Base-by-base conservation (phyloP, 2,888 invertebrate species). In the Mimumesa dahlbomi region DNA sequence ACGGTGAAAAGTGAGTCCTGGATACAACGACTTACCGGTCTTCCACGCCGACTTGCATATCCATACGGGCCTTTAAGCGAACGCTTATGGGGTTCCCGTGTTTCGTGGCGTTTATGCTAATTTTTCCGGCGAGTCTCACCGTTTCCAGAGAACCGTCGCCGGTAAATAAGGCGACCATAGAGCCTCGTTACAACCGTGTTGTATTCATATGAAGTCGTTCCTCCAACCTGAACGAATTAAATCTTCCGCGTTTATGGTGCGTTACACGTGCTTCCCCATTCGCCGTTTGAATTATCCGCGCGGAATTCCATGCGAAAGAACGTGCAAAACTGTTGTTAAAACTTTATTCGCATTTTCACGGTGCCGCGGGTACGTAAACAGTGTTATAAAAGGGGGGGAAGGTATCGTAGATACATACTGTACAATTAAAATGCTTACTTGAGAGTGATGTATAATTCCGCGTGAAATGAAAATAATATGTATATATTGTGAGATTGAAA, bases 31-130 rank as follows among this genome's bases (percentile, higher is more conserved):
- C n/a, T n/a, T 49, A 34, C 56, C 45, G 13, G n/a, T 18, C 36
- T 42, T 65, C 29, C 59, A n/a, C 50, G 46, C 16, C 40, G 21
- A 19, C 19, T 21, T 16, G 48, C 22, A 34, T 14, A 31, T 16
- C 25, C 49, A 29, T 65, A 48, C 43, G 52, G 16, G 11, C 18
- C 40, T 36, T 21, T 29, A 31, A 34, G 61, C 36, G n/a, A n/a
- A n/a, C n/a, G n/a, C n/a, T n/a, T n/a, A n/a, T n/a, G n/a, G n/a
- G n/a, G n/a, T n/a, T 59, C 48, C 63, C 40, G 42, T 16, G 29
- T 7, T 16, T 38, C 71, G 66, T 61, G 69, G 52, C 58, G 73
- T 67, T 81, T 79, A 81, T 80, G 80, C 74, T 79, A 80, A 81
- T 82, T 75, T 63, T 53, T 65, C 64, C 52, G 34, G 43, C 52